Conservation (phyloP, 2,888 invertebrate genomes). For the Nomada flava region DNA sequence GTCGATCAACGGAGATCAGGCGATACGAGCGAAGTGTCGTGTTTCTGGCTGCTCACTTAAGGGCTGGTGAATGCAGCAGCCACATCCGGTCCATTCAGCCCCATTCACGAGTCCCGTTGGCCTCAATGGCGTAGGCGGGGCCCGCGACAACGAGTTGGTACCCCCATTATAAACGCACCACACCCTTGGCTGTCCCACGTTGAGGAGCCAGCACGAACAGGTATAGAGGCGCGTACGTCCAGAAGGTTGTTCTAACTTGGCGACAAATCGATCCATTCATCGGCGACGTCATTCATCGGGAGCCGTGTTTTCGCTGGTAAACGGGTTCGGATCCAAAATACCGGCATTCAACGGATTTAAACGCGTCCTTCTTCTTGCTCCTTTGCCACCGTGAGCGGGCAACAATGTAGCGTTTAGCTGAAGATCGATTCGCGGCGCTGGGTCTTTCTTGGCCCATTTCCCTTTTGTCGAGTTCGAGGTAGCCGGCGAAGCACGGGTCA, state of each 20-base stretch:
- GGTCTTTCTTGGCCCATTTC: neutral
- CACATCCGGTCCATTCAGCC: slow-evolving; percentile 83
- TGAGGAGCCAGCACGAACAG: slow-evolving; percentile 54
- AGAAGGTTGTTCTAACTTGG: slow-evolving; percentile 68
- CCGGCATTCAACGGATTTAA: slow-evolving; percentile 72
- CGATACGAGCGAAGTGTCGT: slow-evolving; percentile 82
- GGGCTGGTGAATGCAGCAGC: slow-evolving; percentile 80
- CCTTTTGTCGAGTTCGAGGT: neutral
- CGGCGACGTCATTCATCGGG: slow-evolving; percentile 71
- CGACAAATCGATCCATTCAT: slow-evolving; percentile 81
- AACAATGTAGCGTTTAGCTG: slow-evolving; percentile 53
- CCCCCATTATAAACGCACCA: slow-evolving; percentile 64
- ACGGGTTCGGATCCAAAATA: slow-evolving; percentile 78
- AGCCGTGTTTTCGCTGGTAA: slow-evolving; percentile 79
- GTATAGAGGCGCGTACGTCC: slow-evolving; percentile 53
- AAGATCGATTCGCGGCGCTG: slow-evolving; percentile 19
- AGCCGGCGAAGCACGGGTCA: too few relatives aligned
- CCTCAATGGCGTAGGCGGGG: slow-evolving; percentile 80
- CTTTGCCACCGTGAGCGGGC: neutral
- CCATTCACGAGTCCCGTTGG: slow-evolving; percentile 71
- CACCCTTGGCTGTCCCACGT: slow-evolving; percentile 52
- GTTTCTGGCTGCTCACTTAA: slow-evolving; percentile 83
- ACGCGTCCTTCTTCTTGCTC: slow-evolving; percentile 46
- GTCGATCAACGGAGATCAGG: slow-evolving; percentile 68
- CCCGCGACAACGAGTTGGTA: slow-evolving; percentile 69